A percentile compares a stretch with the other conserved stretches of the same genome.
Evolutionary conservation across 2,113 vertebrate genomes (phyloP).

Genomic region (Varanus komodoensis): DNA sequence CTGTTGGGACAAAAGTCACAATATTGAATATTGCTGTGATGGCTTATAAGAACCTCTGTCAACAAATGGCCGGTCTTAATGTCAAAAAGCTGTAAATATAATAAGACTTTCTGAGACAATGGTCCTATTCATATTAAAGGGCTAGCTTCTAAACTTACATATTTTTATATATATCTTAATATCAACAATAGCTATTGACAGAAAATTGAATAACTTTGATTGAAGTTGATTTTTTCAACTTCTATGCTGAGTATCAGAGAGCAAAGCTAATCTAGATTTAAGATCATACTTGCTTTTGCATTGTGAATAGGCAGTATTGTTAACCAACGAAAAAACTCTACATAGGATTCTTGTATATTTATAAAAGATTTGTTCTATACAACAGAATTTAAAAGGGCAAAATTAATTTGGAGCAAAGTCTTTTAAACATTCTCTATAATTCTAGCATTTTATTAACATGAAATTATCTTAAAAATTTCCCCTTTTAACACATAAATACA

Average conservation of each 20-base stretch:
- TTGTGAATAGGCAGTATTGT: neutral
- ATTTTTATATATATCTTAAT: neutral
- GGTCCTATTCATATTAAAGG: neutral
- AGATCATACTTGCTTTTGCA: neutral
- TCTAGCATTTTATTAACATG: neutral
- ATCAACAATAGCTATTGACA: neutral
- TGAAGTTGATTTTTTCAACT: neutral
- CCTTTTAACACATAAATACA: neutral
- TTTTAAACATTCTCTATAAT: neutral
- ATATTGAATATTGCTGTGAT: conserved; percentile 88
- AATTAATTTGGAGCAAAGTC: neutral
- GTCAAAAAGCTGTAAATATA: conserved; percentile 86
- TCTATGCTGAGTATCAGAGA: neutral
- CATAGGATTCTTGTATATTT: neutral
- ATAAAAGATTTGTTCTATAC: neutral
- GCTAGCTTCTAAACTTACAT: neutral
- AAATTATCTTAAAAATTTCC: neutral
- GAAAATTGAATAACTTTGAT: neutral
- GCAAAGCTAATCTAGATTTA: neutral
- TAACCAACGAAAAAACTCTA: neutral
- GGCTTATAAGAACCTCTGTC: conserved; percentile 82
- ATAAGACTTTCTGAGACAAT: conserved; percentile 9
- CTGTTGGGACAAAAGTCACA: conserved; percentile 89
- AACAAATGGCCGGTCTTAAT: conserved; percentile 77
- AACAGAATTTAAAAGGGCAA: neutral